phyloP scores from a whole-genome alignment of 1,140 invertebrate species.

The Bombus terrestris region DNA sequence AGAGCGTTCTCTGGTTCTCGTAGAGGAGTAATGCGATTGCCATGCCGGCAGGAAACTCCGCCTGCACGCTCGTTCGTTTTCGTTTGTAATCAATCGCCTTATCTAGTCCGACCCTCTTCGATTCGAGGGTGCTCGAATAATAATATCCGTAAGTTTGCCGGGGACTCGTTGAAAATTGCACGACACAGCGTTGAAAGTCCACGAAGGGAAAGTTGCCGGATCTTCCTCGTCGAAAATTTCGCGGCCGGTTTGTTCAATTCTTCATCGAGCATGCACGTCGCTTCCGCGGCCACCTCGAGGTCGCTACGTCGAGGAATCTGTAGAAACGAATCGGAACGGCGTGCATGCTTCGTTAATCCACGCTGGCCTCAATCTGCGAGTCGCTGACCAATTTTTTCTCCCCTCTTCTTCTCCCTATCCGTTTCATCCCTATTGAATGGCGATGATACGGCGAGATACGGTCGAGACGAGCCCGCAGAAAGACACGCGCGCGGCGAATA shows the following conservation, averaged over 20 bases:
- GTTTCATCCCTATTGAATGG: not conserved
- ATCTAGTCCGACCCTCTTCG: conserved; percentile 30
- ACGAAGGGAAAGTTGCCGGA: conserved; percentile 11
- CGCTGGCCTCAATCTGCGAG: conserved; percentile 60
- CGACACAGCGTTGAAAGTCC: conserved; percentile 35
- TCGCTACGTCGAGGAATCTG: conserved; percentile 44
- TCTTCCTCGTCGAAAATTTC: not conserved
- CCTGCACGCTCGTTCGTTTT: conserved; percentile 30
- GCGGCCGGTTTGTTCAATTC: conserved; percentile 7
- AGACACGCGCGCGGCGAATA: conserved; percentile 30
- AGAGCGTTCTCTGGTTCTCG: not conserved
- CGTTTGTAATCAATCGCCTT: conserved; percentile 53
- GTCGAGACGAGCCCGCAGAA: not conserved
- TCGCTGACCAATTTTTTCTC: conserved; percentile 45
- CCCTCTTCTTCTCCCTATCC: not conserved
- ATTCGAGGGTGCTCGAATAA: conserved; percentile 45
- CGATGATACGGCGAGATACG: not conserved
- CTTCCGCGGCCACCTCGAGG: conserved; percentile 12
- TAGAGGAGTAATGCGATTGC: conserved; percentile 21
- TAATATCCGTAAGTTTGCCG: conserved; percentile 38
- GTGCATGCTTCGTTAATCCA: conserved; percentile 57
- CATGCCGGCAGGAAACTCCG: not conserved
- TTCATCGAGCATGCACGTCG: conserved; percentile 26
- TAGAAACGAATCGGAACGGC: conserved; percentile 56
- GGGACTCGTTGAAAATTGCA: conserved; percentile 51